Base-by-base conservation (phyloP, 64 coral and sea anemone genomes). In the Montipora efflorescens region DNA sequence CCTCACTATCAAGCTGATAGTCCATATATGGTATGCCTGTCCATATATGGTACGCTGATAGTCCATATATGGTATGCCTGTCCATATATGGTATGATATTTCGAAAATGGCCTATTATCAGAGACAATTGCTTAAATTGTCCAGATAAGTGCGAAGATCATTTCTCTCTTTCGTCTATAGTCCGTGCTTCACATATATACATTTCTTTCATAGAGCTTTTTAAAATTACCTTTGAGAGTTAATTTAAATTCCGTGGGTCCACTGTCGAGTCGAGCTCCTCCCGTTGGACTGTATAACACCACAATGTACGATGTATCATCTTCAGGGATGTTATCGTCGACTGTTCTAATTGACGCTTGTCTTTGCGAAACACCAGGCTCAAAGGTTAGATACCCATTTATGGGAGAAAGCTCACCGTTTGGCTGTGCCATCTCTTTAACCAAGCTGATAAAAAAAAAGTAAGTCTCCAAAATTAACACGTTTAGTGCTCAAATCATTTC, bases 351-450 rank as follows among this genome's bases (percentile, higher is more conserved):
- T 19, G 90, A 7, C 8, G 96, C 10, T 0, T 47, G 59, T 48
- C 23, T 69, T 80, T 78, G 68, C 4, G 76, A 68, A 7, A 96
- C 89, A 48, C 49, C 25, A 48, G 88, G 83, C 3, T 90, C 55
- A 62, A 89, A 99, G 12, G 68, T 85, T 21, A 99, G 80, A 79
- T 99, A 96, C 9, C 98, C 98, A 90, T 99, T 99, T 11, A 95
- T 20, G 4, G 95, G 98, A n/a, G 55, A 89, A 9, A 99, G 83
- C 16, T 91, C 75, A 1, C 18, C 18, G 10, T 92, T 86, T 22
- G 89, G 7, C 3, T 84, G 19, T 19, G 88, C 84, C 89, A 96
- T 99, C 59, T 89, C 95, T 5, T 57, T 76, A 18, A 99, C 76
- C 4, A 49, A 72, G 20, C 98, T 99, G 15, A 79, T 67, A 73